phyloP scores from a whole-genome alignment of 2,888 invertebrate genomes.

The Unio delphinus region DNA sequence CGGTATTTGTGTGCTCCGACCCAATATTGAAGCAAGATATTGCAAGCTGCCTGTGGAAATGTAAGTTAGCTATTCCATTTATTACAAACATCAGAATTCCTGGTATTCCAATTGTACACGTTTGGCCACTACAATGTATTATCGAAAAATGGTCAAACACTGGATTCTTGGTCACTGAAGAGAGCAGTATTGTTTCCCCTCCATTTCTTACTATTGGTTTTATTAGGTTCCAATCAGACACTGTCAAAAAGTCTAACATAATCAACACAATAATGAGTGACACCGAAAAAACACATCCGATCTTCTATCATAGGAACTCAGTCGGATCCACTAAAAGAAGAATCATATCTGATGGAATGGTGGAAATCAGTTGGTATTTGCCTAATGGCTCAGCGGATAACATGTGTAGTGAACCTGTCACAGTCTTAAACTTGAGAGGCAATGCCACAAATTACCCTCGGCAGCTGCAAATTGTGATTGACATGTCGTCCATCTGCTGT shows the following conservation, averaged over 20 bases:
- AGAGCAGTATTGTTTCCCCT: background rate
- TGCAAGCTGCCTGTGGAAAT: constrained; percentile 8
- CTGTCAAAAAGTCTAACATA: constrained; percentile 3
- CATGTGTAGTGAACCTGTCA: background rate
- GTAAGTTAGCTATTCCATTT: constrained; percentile 11
- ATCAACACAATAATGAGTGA: constrained; percentile 6
- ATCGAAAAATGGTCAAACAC: background rate
- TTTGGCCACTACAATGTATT: constrained; percentile 5
- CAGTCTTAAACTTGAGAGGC: constrained; percentile 11
- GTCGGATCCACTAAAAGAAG: constrained; percentile 5
- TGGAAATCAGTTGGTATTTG: constrained; percentile 14
- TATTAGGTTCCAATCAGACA: constrained; percentile 3
- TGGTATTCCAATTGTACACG: background rate
- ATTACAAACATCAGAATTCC: background rate
- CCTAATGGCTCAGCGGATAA: background rate
- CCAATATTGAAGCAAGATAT: constrained; percentile 12
- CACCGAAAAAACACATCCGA: constrained; percentile 9
- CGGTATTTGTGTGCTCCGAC: constrained; percentile 13
- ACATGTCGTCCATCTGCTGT: constrained; percentile 1
- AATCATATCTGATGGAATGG: constrained; percentile 2
- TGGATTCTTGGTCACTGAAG: background rate
- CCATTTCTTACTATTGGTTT: constrained; percentile 1
- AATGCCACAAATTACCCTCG: background rate
- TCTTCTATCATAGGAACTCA: constrained; percentile 11
- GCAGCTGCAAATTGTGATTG: background rate